phyloP scores from a whole-genome alignment of 2,113 vertebrate genomes.

The Tragelaphus strepsiceros region DNA sequence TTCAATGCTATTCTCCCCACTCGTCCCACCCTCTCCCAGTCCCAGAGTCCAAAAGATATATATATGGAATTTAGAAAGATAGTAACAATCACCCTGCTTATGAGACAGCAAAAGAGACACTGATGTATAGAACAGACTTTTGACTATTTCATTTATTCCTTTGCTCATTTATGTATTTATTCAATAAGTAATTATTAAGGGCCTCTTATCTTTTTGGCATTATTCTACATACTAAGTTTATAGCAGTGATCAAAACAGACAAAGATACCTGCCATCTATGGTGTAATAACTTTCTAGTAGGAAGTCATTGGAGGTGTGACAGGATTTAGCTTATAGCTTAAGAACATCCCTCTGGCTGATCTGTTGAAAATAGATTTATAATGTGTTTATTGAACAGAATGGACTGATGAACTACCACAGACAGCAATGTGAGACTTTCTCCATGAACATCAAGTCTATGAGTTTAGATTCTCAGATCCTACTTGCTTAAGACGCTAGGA shows the following conservation, averaged over 20 bases:
- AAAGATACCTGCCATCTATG: background rate
- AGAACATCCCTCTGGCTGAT: background rate
- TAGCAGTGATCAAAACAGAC: background rate
- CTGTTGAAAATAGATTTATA: background rate
- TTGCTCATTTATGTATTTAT: background rate
- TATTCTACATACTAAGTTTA: background rate
- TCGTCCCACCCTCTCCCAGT: no score
- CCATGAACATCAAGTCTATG: background rate
- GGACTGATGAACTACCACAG: no score
- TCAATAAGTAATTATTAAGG: background rate
- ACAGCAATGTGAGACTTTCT: background rate
- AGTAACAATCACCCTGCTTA: no score
- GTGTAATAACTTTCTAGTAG: background rate
- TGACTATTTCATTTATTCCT: background rate
- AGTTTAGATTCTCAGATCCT: background rate
- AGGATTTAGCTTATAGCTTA: background rate
- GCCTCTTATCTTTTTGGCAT: background rate
- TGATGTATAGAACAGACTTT: no score
- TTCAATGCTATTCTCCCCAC: no score
- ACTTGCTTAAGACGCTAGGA: background rate
- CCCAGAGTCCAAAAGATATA: no score
- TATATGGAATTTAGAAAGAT: no score
- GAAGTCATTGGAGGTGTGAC: background rate
- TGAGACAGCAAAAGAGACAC: no score
- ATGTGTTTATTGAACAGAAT: background rate